These are phyloP conservation scores for Melieria omissa DNA, from an alignment of 2,888 invertebrate genomes.

Conservation along the genomic window DNA sequence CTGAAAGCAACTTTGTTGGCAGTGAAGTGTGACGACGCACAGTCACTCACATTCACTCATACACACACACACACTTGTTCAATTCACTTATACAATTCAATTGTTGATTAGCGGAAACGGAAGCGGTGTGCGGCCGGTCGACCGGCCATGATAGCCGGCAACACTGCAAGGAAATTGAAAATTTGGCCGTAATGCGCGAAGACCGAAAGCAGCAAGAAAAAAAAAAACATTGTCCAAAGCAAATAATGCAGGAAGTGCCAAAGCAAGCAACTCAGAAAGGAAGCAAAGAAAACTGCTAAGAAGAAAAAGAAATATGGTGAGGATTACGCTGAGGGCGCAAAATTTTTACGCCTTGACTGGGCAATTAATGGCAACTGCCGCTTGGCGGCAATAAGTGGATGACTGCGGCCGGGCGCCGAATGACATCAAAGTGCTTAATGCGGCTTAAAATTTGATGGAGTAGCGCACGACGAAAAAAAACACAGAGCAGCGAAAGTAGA, in stretches of 20 bases:
- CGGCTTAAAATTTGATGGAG: too few relatives aligned
- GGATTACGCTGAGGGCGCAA: slow-evolving; percentile 7
- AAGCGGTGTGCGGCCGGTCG: slow-evolving; percentile 12
- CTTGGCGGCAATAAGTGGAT: too few relatives aligned
- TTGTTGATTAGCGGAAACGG: slow-evolving; percentile 35
- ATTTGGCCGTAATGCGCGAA: neutral
- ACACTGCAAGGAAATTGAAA: slow-evolving; percentile 34
- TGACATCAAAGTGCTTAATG: too few relatives aligned
- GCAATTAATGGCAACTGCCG: too few relatives aligned
- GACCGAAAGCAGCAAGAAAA: neutral
- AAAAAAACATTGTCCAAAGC: neutral
- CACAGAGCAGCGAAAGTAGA: too few relatives aligned
- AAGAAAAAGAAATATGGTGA: slow-evolving; percentile 15
- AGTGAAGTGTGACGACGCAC: neutral
- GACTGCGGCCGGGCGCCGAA: too few relatives aligned
- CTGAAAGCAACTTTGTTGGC: too few relatives aligned
- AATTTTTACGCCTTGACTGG: too few relatives aligned
- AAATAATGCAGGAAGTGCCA: slow-evolving; percentile 5
- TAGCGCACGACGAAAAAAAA: too few relatives aligned
- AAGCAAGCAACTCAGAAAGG: neutral
- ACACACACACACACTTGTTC: slow-evolving; percentile 10
- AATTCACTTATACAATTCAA: slow-evolving; percentile 27
- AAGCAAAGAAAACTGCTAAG: neutral
- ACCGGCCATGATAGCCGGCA: neutral
- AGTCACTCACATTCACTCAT: neutral